Conservation (phyloP, 2,797 vertebrate species). For the Botia kubotai region DNA sequence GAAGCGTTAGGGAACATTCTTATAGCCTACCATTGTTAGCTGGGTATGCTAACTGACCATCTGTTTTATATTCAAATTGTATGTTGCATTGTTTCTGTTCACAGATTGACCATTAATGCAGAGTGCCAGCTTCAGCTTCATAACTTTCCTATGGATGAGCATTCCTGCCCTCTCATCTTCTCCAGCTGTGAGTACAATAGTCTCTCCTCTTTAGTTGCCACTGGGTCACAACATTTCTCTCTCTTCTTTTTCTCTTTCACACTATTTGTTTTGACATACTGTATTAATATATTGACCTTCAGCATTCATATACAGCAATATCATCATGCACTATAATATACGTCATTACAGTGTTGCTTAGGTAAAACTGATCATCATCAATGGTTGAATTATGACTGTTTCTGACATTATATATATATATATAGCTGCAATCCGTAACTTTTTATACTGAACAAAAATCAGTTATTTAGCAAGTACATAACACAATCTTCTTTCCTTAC, state of each 20-base stretch:
- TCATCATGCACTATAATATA: not conserved
- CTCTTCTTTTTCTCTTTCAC: not conserved
- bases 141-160: slow-evolving; percentile 97
- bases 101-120: slow-evolving; percentile 93
- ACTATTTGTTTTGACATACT: not conserved
- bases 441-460: no score
- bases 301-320: not conserved
- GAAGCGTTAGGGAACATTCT: no score
- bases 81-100: slow-evolving; percentile 52
- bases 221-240: not conserved
- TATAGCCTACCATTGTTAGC: no score
- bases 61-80: slow-evolving; percentile 17
- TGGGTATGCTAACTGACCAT: not conserved
- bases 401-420: no score
- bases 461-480: no score
- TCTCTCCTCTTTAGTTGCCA: slow-evolving; percentile 3
- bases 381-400: not conserved
- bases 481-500: no score
- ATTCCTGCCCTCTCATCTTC: slow-evolving; percentile 95
- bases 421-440: no score
- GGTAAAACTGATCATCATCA: not conserved
- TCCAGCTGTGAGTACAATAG: slow-evolving; percentile 92
- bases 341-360: not conserved
- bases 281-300: not conserved
- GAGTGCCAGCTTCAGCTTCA: slow-evolving; percentile 95